Evolutionary conservation across 2,797 vertebrate genomes (phyloP).

Genomic region (Rhyacichthys aspro): DNA sequence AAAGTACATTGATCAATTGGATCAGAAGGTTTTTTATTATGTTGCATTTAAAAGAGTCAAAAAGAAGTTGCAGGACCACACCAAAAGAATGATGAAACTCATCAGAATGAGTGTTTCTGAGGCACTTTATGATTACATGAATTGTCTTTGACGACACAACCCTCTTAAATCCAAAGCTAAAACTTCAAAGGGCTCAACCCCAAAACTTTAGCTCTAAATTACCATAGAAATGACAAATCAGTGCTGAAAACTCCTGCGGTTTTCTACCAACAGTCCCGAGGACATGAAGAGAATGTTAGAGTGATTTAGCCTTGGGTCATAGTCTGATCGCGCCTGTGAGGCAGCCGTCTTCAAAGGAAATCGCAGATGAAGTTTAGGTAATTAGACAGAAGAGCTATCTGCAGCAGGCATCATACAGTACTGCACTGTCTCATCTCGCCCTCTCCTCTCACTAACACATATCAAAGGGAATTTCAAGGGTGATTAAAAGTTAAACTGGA

Average conservation of each 20-base stretch:
- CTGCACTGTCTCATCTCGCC: constrained; percentile 55
- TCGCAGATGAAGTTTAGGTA: constrained; percentile 72
- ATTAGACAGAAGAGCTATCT: constrained; percentile 72
- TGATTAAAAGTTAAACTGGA: constrained; percentile 75
- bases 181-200: constrained; percentile 51
- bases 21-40: too few species aligned
- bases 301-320: constrained; percentile 59
- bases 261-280: constrained; percentile 44
- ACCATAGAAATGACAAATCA: constrained; percentile 69
- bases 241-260: constrained; percentile 57
- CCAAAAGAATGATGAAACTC: constrained; percentile 17
- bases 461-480: constrained; percentile 75
- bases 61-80: neutral
- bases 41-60: neutral
- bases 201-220: constrained; percentile 57
- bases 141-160: constrained; percentile 22
- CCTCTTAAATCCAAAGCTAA: constrained; percentile 28
- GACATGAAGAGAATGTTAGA: constrained; percentile 51
- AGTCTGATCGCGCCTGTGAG: constrained; percentile 59
- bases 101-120: constrained; percentile 17
- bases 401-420: constrained; percentile 52
- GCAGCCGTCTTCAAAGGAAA: constrained; percentile 70
- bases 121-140: constrained; percentile 32
- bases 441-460: constrained; percentile 52
- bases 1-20: too few species aligned